Conservation (phyloP, 2,797 vertebrate genomes). For the Brachyalestes nurse region DNA sequence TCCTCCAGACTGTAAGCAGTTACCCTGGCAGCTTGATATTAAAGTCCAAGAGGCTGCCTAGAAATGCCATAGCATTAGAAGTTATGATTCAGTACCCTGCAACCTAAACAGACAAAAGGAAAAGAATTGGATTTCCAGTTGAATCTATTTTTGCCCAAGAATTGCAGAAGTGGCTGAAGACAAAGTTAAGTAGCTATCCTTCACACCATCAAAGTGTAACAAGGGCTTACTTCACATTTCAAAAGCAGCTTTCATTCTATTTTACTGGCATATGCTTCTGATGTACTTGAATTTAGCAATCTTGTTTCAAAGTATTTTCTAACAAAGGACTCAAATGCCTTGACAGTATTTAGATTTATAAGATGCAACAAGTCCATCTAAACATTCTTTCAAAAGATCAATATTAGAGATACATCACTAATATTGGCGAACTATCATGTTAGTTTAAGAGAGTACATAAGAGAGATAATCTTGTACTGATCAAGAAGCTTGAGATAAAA, state of each 20-base stretch:
- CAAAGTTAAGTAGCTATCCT: constrained; percentile 38
- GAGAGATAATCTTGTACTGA: constrained; percentile 18
- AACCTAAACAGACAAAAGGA: constrained; percentile 5
- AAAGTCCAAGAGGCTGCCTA: background rate
- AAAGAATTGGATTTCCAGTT: constrained; percentile 3
- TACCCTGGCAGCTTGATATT: background rate
- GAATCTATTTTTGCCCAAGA: background rate
- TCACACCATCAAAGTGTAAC: constrained; percentile 36
- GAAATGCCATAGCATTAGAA: background rate
- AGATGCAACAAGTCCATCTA: constrained; percentile 31
- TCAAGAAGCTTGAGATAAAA: constrained; percentile 6
- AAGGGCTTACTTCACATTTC: constrained; percentile 44
- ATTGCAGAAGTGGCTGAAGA: constrained; percentile 16
- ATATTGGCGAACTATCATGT: constrained; percentile 11
- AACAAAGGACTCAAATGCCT: constrained; percentile 43
- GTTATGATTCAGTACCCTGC: background rate
- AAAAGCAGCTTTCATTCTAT: constrained; percentile 41
- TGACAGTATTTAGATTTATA: constrained; percentile 28
- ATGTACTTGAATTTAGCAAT: constrained; percentile 43
- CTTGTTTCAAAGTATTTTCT: constrained; percentile 19
- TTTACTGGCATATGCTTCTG: constrained; percentile 36
- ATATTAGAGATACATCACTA: constrained; percentile 9
- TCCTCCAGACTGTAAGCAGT: background rate
- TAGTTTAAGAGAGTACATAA: constrained; percentile 24
- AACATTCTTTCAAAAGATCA: constrained; percentile 9